These are phyloP conservation scores for Sparus aurata DNA, from an alignment of 2,797 vertebrate species.

Conservation along the genomic window DNA sequence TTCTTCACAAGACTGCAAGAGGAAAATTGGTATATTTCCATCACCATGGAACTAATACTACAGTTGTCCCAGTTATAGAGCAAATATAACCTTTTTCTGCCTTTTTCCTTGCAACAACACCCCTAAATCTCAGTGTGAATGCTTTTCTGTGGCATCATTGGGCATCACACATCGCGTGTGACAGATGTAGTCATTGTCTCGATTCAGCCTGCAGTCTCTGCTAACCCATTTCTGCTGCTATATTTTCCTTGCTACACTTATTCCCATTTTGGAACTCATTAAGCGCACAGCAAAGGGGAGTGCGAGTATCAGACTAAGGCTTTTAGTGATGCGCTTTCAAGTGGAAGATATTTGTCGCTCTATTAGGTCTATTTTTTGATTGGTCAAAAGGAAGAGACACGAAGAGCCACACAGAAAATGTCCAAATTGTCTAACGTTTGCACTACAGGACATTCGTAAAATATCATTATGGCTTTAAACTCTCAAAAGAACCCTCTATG, in stretches of 20 bases:
- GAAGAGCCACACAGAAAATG: conserved; percentile 17
- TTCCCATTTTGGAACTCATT: conserved; percentile 34
- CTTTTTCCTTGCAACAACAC: conserved; percentile 5
- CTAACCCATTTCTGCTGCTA: conserved; percentile 33
- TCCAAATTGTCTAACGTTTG: conserved; percentile 37
- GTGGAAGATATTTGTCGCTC: conserved; percentile 20
- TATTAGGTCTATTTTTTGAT: not conserved
- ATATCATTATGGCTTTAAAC: conserved; percentile 17
- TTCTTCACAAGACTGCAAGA: conserved; percentile 1
- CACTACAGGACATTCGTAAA: conserved; percentile 16
- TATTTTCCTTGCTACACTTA: conserved; percentile 38
- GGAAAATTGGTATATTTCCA: not conserved
- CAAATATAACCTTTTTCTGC: not conserved
- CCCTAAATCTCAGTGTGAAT: conserved; percentile 7
- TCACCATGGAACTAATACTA: not conserved
- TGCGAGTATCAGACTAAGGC: conserved; percentile 11
- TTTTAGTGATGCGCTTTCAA: conserved; percentile 20
- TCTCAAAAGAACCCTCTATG: conserved; percentile 14
- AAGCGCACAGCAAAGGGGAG: conserved; percentile 22
- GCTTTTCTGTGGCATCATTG: conserved; percentile 2
- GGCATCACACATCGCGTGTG: conserved; percentile 48
- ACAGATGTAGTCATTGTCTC: conserved; percentile 59
- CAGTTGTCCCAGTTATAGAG: not conserved
- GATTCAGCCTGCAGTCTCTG: conserved; percentile 48
- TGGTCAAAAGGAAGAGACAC: conserved; percentile 25